Conservation (phyloP, 2,888 invertebrate genomes). For the Spilarctia lutea region DNA sequence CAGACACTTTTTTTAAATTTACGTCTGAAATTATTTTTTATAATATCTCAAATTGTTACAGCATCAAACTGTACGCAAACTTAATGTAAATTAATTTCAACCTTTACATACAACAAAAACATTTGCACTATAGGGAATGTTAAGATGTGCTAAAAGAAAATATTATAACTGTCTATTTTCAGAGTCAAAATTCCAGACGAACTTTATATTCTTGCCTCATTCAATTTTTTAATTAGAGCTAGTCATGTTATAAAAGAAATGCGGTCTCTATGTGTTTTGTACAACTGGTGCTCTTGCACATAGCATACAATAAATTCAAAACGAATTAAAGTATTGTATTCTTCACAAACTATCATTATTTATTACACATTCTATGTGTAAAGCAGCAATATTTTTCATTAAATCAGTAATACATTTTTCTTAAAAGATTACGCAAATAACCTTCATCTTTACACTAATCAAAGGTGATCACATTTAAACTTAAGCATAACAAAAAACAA, state of each 20-base stretch:
- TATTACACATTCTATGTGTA: slow-evolving; percentile 33
- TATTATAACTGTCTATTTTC: not conserved
- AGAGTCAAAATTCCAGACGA: not conserved
- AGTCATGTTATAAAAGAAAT: slow-evolving; percentile 3
- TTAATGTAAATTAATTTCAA: slow-evolving; percentile 40
- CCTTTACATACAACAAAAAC: slow-evolving; percentile 32
- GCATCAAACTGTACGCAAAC: slow-evolving; percentile 32
- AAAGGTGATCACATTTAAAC: slow-evolving; percentile 24
- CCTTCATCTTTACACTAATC: not conserved
- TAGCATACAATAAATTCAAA: slow-evolving; percentile 22
- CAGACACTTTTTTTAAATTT: slow-evolving; percentile 32
- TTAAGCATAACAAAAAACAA: slow-evolving; percentile 31
- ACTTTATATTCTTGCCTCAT: not conserved
- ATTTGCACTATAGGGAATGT: slow-evolving; percentile 53
- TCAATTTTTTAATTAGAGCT: not conserved
- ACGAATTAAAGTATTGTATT: slow-evolving; percentile 25
- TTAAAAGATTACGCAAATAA: not conserved
- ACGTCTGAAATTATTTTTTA: slow-evolving; percentile 32
- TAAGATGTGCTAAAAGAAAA: slow-evolving; percentile 30
- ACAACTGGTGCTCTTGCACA: slow-evolving; percentile 47
- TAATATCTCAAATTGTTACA: slow-evolving; percentile 23
- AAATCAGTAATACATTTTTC: not conserved
- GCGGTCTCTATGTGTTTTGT: slow-evolving; percentile 37
- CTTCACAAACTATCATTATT: slow-evolving; percentile 38
- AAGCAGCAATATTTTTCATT: slow-evolving; percentile 17